These are phyloP conservation scores for Phthorimaea operculella DNA, from an alignment of 1,140 invertebrate genomes.

Conservation along the genomic window DNA sequence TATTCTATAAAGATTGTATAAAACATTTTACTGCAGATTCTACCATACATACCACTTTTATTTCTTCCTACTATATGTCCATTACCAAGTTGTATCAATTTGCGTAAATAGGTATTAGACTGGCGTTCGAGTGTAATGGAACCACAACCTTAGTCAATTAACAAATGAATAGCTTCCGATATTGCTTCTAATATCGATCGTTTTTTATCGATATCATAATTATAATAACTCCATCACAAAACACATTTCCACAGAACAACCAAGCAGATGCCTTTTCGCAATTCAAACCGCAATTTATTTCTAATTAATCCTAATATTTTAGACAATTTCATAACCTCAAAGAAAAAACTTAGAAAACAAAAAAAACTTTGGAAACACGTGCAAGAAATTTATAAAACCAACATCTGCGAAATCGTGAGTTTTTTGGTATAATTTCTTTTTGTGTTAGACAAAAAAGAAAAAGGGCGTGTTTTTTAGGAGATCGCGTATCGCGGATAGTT, in stretches of 20 bases:
- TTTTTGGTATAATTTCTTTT: constrained; percentile 33
- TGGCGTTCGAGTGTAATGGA: neutral
- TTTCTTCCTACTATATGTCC: no score
- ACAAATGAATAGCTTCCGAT: neutral
- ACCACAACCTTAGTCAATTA: neutral
- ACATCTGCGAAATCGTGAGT: constrained; percentile 42
- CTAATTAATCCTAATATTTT: constrained; percentile 33
- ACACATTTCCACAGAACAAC: neutral
- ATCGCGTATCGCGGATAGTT: constrained; percentile 11
- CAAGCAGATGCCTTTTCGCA: constrained; percentile 17
- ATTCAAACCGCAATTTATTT: constrained; percentile 28
- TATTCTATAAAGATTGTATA: no score
- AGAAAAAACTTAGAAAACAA: constrained; percentile 21
- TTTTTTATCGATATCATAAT: neutral
- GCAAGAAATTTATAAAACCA: constrained; percentile 52
- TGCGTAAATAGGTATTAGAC: no score
- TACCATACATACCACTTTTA: no score
- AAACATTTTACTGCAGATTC: no score
- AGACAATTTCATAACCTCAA: constrained; percentile 29
- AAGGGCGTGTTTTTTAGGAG: constrained; percentile 11
- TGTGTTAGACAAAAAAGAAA: constrained; percentile 28
- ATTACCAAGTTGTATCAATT: no score
- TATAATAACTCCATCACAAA: constrained; percentile 12
- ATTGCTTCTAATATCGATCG: constrained; percentile 8
- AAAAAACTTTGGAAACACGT: constrained; percentile 38